Base-by-base conservation (phyloP, 2,888 invertebrate genomes). In the Melieria crassipennis region DNA sequence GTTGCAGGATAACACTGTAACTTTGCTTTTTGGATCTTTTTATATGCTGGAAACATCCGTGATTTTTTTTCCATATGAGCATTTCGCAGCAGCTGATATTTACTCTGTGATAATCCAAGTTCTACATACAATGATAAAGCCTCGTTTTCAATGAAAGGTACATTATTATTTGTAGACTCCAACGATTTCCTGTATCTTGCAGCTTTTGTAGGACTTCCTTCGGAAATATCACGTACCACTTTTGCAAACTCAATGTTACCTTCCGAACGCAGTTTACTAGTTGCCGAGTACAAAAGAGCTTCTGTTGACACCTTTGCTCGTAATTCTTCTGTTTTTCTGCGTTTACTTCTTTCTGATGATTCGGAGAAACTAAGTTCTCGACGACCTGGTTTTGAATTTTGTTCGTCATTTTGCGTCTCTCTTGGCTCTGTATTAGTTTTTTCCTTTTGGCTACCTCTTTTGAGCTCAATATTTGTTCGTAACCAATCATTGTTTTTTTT, bases 281-380 rank as follows among this genome's bases (percentile, higher is more conserved):
- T 55, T 55, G 55, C 55, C 11, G 55, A 55, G 55, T 55, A 55
- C 55, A 55, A 11, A 55, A 55, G 55, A 30, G 30, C 30, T 30
- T 30, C 30, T 30, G 30, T 30, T 30, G 30, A 30, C 30, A 30
- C 11, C 30, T 30, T 55, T 11, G 11, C 10, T 55, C 55, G 55
- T 55, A 55, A 11, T 10, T 55, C 55, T 55, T 10, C 55, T 55
- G 55, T 55, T 55, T 55, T 55, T 11, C 55, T 55, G 11, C 55
- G 55, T 11, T 55, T 55, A 11, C 55, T 55, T 55, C 55, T 7
- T 55, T 55, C 55, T 55, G 55, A 55, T 5, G 55, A 55, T 7
- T 55, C 4, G 7, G 55, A 55, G 55, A 55, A 55, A 55, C 55
- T 55, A 55, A 55, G 55, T 55, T 55, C 55, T 55, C 10, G 55